phyloP scores from a whole-genome alignment of 2,797 vertebrate genomes.

The Setipinna tenuifilis region DNA sequence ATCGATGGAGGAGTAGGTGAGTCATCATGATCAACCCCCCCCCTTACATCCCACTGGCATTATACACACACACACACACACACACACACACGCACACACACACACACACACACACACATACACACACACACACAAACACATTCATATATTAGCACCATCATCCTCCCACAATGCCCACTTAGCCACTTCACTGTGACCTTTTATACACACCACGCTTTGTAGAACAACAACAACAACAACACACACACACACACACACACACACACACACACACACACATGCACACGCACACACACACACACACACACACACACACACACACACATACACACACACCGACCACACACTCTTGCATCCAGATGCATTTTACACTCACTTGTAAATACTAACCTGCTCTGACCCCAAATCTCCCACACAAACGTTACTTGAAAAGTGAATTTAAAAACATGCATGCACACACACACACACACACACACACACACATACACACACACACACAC shows the following conservation, averaged over 20 bases:
- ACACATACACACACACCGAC: not conserved
- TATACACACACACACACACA: constrained; percentile 7
- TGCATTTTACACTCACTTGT: not conserved
- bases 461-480: constrained; percentile 8
- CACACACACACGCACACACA: not conserved
- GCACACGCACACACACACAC: not conserved
- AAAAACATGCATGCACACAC: not conserved
- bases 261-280: no score
- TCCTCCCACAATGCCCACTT: constrained; percentile 6
- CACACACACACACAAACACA: not conserved
- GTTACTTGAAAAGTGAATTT: not conserved
- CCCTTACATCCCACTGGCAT: constrained; percentile 20
- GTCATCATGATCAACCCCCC: constrained; percentile 45
- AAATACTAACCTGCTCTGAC: not conserved
- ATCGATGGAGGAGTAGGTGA: constrained; percentile 38
- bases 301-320: not conserved
- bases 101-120: not conserved
- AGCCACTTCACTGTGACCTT: not conserved
- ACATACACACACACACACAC: not conserved
- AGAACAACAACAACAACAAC: no score
- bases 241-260: no score
- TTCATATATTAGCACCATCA: constrained; percentile 24
- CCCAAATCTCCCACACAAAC: not conserved
- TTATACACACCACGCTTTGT: constrained; percentile 12
- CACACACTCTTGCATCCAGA: not conserved